Evolutionary conservation across 2,888 invertebrate genomes (phyloP), one percentile per base, ranked within the genome.

Genomic region (Trachelus stipa): DNA sequence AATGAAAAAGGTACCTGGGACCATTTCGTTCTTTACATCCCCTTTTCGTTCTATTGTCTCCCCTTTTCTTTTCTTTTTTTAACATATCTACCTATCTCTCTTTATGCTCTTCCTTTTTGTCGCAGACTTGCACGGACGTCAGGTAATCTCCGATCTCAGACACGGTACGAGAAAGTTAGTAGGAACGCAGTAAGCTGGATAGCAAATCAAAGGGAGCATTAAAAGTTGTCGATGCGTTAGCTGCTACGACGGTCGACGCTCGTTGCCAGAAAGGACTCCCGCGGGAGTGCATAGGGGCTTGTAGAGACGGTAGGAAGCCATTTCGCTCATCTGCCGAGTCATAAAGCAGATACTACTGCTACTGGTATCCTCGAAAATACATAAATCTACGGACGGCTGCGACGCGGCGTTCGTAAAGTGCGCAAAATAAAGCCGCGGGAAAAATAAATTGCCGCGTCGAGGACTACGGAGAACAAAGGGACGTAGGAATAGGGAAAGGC

Each of bases 311-410:
- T 83, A 79, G 82, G 82, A 85, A 87, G 86, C 88, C 86, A 86
- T 88, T 90, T 86, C 87, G 86, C 85, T 90, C 90, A 89, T 90
- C 90, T 88, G 87, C 86, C 88, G 88, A 88, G 88, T 89, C 88
- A 88, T 89, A 88, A 90, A 89, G 88, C 88, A 87, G 88, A 88
- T 86, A 88, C 84, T 84, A 82, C 83, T 82, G 84, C 84, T 84
- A 84, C 83, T 23, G 12, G 31, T 71, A 80, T 82, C 82, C 85
- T 83, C 84, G 85, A 87, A 88, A 88, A 88, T 87, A 86, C 85
- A 88, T 88, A 88, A 88, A 89, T 89, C 85, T 84, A 78, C 77
- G 56, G 56, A 56, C 23, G 56, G 56, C 87, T 85, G 76, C 81
- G 76, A 78, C 79, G 69, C 81, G 81, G 31, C 75, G 79, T 56